Conservation (phyloP, 2,888 invertebrate genomes). For the Escarpia spicata region DNA sequence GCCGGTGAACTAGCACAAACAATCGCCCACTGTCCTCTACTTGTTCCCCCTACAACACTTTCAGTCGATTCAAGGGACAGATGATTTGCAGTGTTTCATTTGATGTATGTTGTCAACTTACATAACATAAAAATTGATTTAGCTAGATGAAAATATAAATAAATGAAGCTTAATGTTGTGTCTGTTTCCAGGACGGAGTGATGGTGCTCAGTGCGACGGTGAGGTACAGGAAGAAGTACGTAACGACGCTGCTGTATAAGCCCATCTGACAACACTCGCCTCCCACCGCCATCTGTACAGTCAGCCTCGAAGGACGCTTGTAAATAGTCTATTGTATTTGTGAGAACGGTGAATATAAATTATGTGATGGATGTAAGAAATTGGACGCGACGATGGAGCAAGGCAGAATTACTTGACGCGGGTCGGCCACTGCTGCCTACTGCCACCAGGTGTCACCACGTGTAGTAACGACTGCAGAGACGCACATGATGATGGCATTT, state of each 20-base stretch:
- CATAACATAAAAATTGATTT: background rate
- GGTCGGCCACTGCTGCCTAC: background rate
- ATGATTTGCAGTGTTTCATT: background rate
- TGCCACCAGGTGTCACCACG: background rate
- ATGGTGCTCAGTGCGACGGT: slow-evolving; percentile 99
- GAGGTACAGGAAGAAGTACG: slow-evolving; percentile 98
- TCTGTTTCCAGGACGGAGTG: slow-evolving; percentile 82
- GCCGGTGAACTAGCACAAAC: too few relatives aligned
- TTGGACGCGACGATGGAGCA: background rate
- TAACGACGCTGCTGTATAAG: slow-evolving; percentile 97
- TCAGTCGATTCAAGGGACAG: too few relatives aligned
- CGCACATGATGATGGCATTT: background rate
- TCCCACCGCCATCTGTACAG: background rate
- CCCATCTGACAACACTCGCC: slow-evolving; percentile 74
- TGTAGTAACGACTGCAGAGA: background rate
- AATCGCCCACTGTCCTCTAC: too few relatives aligned
- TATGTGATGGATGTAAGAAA: background rate
- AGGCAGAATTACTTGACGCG: background rate
- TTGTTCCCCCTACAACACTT: too few relatives aligned
- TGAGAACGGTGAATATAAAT: slow-evolving; percentile 7
- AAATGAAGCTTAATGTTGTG: background rate
- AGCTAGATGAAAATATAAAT: background rate
- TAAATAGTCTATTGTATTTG: slow-evolving; percentile 6
- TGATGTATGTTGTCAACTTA: background rate
- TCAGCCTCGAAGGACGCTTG: background rate